These are phyloP conservation scores for Trissolcus japonicus DNA, from an alignment of 2,888 invertebrate species.

Conservation along the genomic window DNA sequence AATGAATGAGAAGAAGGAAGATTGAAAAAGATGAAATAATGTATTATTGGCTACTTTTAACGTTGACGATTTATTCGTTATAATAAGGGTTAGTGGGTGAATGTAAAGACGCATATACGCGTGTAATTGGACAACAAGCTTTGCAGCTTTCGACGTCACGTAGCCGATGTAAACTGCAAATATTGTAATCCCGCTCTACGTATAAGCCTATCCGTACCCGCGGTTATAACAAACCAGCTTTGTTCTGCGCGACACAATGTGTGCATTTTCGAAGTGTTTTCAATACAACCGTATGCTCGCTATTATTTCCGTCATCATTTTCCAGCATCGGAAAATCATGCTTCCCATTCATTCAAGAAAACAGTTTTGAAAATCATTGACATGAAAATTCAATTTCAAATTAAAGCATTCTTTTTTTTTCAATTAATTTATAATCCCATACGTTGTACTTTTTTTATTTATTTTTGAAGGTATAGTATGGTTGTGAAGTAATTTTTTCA, in stretches of 20 bases:
- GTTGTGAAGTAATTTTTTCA: no score
- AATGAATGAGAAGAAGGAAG: background rate
- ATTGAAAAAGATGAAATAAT: background rate
- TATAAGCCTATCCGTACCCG: constrained; percentile 26
- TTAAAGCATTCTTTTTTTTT: no score
- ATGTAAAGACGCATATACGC: constrained; percentile 35
- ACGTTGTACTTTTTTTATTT: no score
- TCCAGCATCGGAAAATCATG: no score
- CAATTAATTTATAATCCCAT: no score
- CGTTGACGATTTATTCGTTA: constrained; percentile 18
- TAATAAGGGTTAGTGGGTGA: constrained; percentile 31
- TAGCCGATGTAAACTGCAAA: constrained; percentile 33
- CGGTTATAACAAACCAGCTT: constrained; percentile 15
- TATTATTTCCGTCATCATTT: no score
- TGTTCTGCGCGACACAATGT: constrained; percentile 19
- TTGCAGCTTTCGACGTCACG: constrained; percentile 29
- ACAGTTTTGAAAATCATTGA: no score
- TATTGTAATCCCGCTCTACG: constrained; percentile 35
- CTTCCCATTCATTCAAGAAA: no score
- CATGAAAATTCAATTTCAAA: no score
- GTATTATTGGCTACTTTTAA: no score
- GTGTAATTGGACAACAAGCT: constrained; percentile 46
- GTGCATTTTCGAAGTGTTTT: background rate
- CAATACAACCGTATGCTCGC: no score
- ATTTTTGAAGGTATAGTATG: no score